These are phyloP conservation scores for Takifugu flavidus DNA, from an alignment of 2,113 vertebrate genomes.

Conservation along the genomic window DNA sequence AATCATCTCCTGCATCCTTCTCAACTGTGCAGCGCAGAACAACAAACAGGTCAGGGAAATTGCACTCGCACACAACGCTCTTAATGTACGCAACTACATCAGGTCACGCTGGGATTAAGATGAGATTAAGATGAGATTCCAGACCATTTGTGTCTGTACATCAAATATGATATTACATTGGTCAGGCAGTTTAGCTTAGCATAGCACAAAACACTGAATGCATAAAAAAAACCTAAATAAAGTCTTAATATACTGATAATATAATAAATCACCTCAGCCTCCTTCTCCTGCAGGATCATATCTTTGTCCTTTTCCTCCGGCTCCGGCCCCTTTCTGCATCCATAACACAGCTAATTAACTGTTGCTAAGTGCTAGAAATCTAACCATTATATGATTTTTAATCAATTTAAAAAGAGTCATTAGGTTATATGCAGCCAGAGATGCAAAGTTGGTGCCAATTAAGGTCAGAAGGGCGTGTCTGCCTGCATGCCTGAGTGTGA, in stretches of 20 bases:
- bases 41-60: background rate
- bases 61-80: background rate
- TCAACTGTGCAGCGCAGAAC: slow-evolving; percentile 75
- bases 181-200: no score
- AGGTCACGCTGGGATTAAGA: no score
- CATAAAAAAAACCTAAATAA: background rate
- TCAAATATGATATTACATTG: no score
- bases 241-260: no score
- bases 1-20: slow-evolving; percentile 99
- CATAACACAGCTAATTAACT: slow-evolving; percentile 26
- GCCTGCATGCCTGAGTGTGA: slow-evolving; percentile 11
- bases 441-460: slow-evolving; percentile 9
- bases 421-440: slow-evolving; percentile 1
- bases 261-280: slow-evolving; percentile 85
- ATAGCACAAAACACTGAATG: no score
- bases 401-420: background rate
- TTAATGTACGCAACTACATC: background rate
- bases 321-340: slow-evolving; percentile 84
- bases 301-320: slow-evolving; percentile 96
- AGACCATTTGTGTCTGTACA: no score
- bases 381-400: background rate
- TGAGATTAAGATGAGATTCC: no score
- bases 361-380: background rate
- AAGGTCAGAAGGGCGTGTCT: background rate
- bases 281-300: slow-evolving; percentile 95